A percentile compares a stretch with the other conserved stretches of the same genome.
Evolutionary conservation across 2,113 vertebrate genomes (phyloP).

Genomic region (Macquaria australasica): DNA sequence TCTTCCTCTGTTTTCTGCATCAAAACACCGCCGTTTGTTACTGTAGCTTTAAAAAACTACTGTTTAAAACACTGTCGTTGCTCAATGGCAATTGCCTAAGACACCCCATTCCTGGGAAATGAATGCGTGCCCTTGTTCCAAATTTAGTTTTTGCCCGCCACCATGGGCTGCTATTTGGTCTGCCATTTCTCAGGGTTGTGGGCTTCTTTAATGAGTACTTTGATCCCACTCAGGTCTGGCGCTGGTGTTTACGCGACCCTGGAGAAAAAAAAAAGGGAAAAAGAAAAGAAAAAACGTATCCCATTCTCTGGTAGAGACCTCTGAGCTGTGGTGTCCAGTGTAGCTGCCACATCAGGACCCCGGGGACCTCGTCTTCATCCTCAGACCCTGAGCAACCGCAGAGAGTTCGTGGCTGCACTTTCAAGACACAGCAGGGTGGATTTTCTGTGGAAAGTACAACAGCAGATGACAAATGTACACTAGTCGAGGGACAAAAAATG

Average conservation of each 20-base stretch:
- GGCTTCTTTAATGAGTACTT: constrained; percentile 83
- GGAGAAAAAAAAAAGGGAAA: constrained; percentile 58
- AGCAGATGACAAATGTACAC: constrained; percentile 40
- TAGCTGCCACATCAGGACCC: constrained; percentile 47
- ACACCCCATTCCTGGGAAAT: constrained; percentile 80
- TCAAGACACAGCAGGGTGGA: constrained; percentile 17
- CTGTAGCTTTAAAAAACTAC: constrained; percentile 56
- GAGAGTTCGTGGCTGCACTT: constrained; percentile 27
- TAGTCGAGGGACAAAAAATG: constrained; percentile 1
- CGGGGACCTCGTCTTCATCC: constrained; percentile 45
- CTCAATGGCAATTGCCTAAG: constrained; percentile 80
- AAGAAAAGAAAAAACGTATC: constrained; percentile 34
- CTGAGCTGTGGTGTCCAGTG: constrained; percentile 59
- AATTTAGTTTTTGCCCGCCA: constrained; percentile 81
- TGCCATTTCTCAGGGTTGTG: constrained; percentile 84
- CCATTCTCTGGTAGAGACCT: constrained; percentile 56
- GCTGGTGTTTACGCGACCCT: constrained; percentile 78
- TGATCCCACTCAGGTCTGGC: constrained; percentile 84
- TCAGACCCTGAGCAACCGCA: constrained; percentile 33
- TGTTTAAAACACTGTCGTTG: constrained; percentile 64
- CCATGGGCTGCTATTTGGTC: constrained; percentile 79
- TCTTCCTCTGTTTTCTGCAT: constrained; percentile 14
- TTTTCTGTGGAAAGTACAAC: constrained; percentile 40
- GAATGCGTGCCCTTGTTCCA: constrained; percentile 83
- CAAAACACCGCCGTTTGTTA: constrained; percentile 25